Base-by-base conservation (phyloP, 2,888 invertebrate species). In the Brachypterus glaber region DNA sequence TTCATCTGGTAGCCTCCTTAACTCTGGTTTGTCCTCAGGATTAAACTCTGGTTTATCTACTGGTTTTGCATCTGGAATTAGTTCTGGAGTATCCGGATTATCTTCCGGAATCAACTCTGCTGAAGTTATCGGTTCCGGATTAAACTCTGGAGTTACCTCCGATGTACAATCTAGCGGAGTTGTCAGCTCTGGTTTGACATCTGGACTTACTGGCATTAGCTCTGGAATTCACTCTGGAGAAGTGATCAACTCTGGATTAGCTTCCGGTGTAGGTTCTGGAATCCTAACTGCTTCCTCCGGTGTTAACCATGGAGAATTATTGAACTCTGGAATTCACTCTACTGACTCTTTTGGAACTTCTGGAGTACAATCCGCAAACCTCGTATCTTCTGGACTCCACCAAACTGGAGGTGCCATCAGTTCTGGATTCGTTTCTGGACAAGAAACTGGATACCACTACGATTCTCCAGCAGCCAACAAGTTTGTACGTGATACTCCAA, bases 211-310 rank as follows among this genome's bases (percentile, higher is more conserved):
- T 13, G 24, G 29, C 13, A 15, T 16, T 9, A 13, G 18, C 8
- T 37, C 36, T 8, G 41, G 38, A 8, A 16, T 33, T 12, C 33
- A 27, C 12, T 27, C 27, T 27, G 27, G 27, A 5, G 8, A 9
- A 9, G 7, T 4, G 4, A 9, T 4, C 12, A 13, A 13, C 35
- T 27, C 27, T 11, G 27, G 27, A 27, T 11, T 27, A 9, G 5
- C 8, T 13, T 27, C 27, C 12, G 27, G n/a, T n/a, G n/a, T n/a
- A n/a, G n/a, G n/a, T 17, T n/a, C n/a, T n/a, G 24, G 32, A 2
- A 17, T 11, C 14, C 17, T 11, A 11, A 12, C n/a, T n/a, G n/a
- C n/a, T n/a, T n/a, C n/a, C 11, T 29, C 34, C 12, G 35, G 33
- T 17, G 29, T 30, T 27, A 18, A 12, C 18, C 8, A 4, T 5